phyloP scores from a whole-genome alignment of 2,113 vertebrate species.

The Crotophaga sulcirostris region DNA sequence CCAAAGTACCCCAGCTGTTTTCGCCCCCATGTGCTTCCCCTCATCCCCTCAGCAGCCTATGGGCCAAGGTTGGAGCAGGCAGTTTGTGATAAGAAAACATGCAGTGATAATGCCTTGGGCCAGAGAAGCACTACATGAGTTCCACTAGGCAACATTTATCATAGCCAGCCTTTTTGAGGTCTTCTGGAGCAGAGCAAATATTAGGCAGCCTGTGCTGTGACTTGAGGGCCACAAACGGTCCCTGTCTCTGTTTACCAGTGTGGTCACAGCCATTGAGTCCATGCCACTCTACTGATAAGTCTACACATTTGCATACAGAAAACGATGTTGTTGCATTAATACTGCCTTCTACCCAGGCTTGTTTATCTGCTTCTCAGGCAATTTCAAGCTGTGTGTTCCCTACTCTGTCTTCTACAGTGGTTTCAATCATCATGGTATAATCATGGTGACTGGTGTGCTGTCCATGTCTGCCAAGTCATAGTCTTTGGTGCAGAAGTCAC shows the following conservation, averaged over 20 bases:
- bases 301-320: accelerated
- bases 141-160: background rate
- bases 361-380: background rate
- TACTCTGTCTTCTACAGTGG: background rate
- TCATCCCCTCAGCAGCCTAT: background rate
- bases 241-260: background rate
- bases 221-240: background rate
- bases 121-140: background rate
- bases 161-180: background rate
- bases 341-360: background rate
- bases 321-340: background rate
- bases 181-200: background rate
- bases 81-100: background rate
- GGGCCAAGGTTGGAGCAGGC: background rate
- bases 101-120: background rate
- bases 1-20: background rate
- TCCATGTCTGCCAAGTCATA: background rate
- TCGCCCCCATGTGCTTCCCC: background rate
- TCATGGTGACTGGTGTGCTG: background rate
- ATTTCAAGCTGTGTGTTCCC: background rate
- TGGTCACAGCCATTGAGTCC: background rate
- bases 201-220: background rate
- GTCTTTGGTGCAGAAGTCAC: background rate
- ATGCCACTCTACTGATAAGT: background rate
- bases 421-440: background rate